Conservation (phyloP, 23 tunicate genomes). For the Diplosoma virens region DNA sequence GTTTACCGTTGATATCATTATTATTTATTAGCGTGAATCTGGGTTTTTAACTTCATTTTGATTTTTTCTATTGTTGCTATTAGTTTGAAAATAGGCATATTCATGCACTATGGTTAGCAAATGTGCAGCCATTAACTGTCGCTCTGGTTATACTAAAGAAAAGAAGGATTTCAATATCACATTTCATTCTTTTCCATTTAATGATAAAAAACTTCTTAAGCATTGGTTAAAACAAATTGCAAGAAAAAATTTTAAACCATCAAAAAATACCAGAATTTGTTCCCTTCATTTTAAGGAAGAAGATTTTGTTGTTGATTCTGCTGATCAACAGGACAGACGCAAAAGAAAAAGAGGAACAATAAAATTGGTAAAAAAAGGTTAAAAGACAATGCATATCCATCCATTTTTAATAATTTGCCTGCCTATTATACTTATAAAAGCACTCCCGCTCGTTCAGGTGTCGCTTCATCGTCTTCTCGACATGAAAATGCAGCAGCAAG, state of each 20-base stretch:
- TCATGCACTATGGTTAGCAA: not conserved
- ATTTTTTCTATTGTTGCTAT: too few relatives aligned
- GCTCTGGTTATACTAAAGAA: slow-evolving; percentile 7
- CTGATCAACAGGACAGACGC: not conserved
- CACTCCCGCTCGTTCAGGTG: not conserved
- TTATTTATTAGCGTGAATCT: too few relatives aligned
- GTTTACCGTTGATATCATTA: too few relatives aligned
- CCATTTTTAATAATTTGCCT: not conserved
- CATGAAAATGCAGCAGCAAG: slow-evolving; percentile 17
- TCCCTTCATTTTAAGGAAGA: not conserved
- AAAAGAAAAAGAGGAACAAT: not conserved
- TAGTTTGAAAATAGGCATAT: too few relatives aligned
- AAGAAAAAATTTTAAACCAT: slow-evolving; percentile 10
- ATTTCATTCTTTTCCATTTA: not conserved
- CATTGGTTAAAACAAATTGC: slow-evolving; percentile 3
- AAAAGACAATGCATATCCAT: slow-evolving; percentile 4
- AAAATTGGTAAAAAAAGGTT: not conserved
- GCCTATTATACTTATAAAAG: not conserved
- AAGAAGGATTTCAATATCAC: not conserved
- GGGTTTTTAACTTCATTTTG: too few relatives aligned
- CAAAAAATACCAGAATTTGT: slow-evolving; percentile 2
- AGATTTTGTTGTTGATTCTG: slow-evolving; percentile 2
- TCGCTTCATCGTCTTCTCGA: not conserved
- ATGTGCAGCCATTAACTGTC: too few relatives aligned
- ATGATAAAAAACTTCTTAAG: not conserved